A percentile compares a stretch with the other conserved stretches of the same genome.
Conservation (phyloP, 2,888 invertebrate genomes). For the Dendrolimus houi region DNA sequence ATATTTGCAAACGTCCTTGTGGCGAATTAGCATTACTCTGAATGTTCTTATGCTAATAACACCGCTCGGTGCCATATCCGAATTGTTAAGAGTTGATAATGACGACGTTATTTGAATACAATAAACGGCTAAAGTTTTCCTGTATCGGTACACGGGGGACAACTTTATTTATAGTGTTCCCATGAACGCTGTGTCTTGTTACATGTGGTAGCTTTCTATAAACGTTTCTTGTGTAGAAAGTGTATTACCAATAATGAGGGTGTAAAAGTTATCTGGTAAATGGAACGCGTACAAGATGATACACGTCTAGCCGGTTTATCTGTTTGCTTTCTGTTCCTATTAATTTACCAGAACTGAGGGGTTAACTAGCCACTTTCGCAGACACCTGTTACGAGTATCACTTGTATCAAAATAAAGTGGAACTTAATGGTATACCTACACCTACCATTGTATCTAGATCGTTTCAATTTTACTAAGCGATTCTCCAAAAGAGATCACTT, state of each 20-base stretch:
- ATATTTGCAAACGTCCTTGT: constrained; percentile 38
- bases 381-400: no score
- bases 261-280: neutral
- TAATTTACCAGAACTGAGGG: no score
- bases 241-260: neutral
- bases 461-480: no score
- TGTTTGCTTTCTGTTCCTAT: no score
- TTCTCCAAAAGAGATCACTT: no score
- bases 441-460: no score
- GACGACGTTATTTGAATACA: constrained; percentile 4
- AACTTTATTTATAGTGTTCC: constrained; percentile 5
- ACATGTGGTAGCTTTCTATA: constrained; percentile 4
- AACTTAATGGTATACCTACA: no score
- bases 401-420: no score
- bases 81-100: constrained; percentile 1
- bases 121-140: constrained; percentile 5
- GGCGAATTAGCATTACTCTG: constrained; percentile 29
- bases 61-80: constrained; percentile 17
- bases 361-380: no score
- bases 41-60: constrained; percentile 30
- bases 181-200: neutral
- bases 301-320: neutral
- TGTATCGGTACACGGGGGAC: constrained; percentile 1
- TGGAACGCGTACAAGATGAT: neutral
- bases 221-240: constrained; percentile 3